Conservation (phyloP, 2,797 vertebrate genomes). For the Sebastiscus albofasciatus region DNA sequence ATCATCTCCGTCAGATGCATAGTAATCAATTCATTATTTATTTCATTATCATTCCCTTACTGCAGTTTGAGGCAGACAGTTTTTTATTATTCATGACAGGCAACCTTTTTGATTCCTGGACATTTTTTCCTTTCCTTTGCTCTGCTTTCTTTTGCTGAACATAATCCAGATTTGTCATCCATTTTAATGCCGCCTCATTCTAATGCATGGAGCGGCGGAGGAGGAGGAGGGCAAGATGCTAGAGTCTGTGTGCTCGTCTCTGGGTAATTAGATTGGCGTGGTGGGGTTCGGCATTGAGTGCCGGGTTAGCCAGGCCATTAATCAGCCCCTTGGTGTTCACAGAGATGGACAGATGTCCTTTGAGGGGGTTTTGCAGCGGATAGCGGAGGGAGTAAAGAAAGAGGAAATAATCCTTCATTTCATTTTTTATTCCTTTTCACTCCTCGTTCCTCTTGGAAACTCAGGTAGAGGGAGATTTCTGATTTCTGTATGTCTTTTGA, state of each 20-base stretch:
- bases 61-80: conserved; percentile 62
- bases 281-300: conserved; percentile 64
- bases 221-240: conserved; percentile 45
- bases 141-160: conserved; percentile 55
- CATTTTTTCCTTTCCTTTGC: conserved; percentile 28
- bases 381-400: conserved; percentile 32
- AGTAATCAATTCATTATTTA: conserved; percentile 82
- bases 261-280: conserved; percentile 75
- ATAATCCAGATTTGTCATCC: conserved; percentile 73
- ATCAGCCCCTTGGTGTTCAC: conserved; percentile 61
- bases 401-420: conserved; percentile 28
- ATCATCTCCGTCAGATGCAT: conserved; percentile 76
- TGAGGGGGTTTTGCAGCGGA: conserved; percentile 47
- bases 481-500: conserved; percentile 46
- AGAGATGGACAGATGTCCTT: conserved; percentile 69
- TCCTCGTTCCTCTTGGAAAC: conserved; percentile 23
- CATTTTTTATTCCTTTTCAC: conserved; percentile 7
- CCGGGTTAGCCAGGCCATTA: conserved; percentile 70
- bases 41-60: conserved; percentile 75
- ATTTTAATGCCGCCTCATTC: conserved; percentile 73
- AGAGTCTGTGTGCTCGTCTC: conserved; percentile 48
- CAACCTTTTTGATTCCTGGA: conserved; percentile 67
- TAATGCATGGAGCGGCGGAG: conserved; percentile 51
- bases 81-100: conserved; percentile 77
- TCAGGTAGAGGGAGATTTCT: conserved; percentile 33